A percentile compares a stretch with the other conserved stretches of the same genome.
phyloP scores from a whole-genome alignment of 2,113 vertebrate species.

The Oriolus oriolus region DNA sequence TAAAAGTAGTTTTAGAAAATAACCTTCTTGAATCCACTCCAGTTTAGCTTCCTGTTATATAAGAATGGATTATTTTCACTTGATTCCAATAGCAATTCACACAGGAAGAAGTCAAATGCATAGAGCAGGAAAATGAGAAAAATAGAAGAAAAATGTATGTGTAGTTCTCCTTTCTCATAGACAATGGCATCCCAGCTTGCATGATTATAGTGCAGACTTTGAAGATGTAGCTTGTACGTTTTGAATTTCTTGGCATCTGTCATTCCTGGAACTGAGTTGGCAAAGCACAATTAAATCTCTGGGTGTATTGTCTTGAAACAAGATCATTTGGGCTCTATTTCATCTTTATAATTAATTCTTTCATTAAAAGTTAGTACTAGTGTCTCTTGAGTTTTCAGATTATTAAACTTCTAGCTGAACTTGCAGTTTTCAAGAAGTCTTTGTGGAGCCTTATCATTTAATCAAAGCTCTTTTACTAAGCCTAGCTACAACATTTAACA shows the following conservation, averaged over 20 bases:
- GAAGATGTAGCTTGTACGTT: not conserved
- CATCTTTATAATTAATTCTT: slow-evolving; percentile 12
- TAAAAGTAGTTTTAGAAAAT: not conserved
- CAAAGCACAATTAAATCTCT: not conserved
- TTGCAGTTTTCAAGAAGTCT: not conserved
- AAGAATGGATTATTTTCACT: not conserved
- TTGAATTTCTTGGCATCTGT: not conserved
- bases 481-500: not conserved
- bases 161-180: not conserved
- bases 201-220: not conserved
- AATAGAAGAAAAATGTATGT: not conserved
- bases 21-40: not conserved
- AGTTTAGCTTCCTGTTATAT: not conserved
- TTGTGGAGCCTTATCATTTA: not conserved
- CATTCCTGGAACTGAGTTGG: not conserved
- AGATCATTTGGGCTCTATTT: not conserved
- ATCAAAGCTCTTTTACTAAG: not conserved
- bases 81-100: not conserved
- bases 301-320: not conserved
- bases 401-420: slow-evolving; percentile 8
- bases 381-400: not conserved
- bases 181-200: not conserved
- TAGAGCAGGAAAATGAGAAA: not conserved
- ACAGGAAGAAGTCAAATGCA: not conserved
- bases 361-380: slow-evolving; percentile 13